These are phyloP conservation scores for Oryzias melastigma DNA, from an alignment of 2,113 vertebrate genomes.

Conservation along the genomic window DNA sequence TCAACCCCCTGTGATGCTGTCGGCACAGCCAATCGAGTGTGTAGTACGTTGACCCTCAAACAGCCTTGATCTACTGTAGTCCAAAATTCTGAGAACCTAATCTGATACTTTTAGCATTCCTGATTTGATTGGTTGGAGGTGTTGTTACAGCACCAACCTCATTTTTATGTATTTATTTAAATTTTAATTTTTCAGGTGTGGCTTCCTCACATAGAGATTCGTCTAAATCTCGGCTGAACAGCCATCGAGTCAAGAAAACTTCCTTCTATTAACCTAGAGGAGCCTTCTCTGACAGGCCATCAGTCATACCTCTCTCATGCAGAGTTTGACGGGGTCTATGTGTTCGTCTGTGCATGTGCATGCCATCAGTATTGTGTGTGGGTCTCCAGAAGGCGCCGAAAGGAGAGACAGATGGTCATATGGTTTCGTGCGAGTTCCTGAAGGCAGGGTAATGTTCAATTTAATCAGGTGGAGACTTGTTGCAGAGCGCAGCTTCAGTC, in stretches of 20 bases:
- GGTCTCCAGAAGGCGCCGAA: slow-evolving; percentile 28
- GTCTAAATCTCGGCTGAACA: slow-evolving; percentile 5
- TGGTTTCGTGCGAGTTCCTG: slow-evolving; percentile 16
- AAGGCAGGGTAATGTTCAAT: slow-evolving; percentile 18
- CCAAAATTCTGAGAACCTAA: too few species aligned
- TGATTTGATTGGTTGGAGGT: too few species aligned
- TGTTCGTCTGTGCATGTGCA: slow-evolving; percentile 1
- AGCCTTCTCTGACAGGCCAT: slow-evolving; percentile 35
- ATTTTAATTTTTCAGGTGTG: too few species aligned
- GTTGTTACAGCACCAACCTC: too few species aligned
- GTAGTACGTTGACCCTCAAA: too few species aligned
- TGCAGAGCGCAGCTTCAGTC: neutral
- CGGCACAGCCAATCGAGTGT: too few species aligned
- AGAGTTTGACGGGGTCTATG: slow-evolving; percentile 2
- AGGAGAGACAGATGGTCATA: slow-evolving; percentile 28
- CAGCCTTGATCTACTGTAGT: too few species aligned
- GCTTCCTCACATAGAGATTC: neutral
- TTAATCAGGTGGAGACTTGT: slow-evolving; percentile 25
- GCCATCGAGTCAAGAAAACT: slow-evolving; percentile 28
- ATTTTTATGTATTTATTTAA: too few species aligned
- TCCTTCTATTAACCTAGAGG: slow-evolving; percentile 44
- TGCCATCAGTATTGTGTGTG: neutral
- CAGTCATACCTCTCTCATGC: slow-evolving; percentile 26
- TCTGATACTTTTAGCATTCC: too few species aligned
- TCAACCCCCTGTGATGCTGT: too few species aligned